Evolutionary conservation across 2,888 invertebrate species (phyloP), one percentile per base, ranked within the genome.

Genomic region (Cheilosia urbana): DNA sequence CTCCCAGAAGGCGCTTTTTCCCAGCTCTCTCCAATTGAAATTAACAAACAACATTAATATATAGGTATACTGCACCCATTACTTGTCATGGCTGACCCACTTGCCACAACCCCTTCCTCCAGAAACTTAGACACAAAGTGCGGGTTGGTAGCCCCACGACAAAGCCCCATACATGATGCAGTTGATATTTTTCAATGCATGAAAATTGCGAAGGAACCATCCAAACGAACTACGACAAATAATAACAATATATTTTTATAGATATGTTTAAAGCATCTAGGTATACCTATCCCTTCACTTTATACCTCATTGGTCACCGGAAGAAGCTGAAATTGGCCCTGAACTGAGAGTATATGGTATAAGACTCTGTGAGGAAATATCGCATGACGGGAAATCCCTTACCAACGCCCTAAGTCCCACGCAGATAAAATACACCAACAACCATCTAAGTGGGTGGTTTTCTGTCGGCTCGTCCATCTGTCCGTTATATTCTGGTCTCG

Each of bases 401-500:
- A 63, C 34, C 40, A 75, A 63, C 40, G 55, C 47, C 49, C 37
- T 21, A 19, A 34, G 7, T 17, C 42, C 24, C 15, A n/a, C 17
- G 69, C 24, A 51, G 19, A 3, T 49, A 30, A 49, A 63, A 51
- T 45, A 21, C 65, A 40, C 65, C n/a, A 55, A 55, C 30, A 21
- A n/a, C 42, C 19, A 53, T 6, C 13, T 58, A 27, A 24, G 24
- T 79, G 65, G 57, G 60, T 47, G 73, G 40, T 63, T 9, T 37
- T 71, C 27, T 24, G 17, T 40, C 13, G 34, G 42, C 69, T 80
- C 51, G 71, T 82, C 77, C 81, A 82, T 82, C 77, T 82, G 71
- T 49, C 77, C 27, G 82, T 66, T 82, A 77, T 82, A 82, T 77
- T 72, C 82, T 58, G 69, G 82, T 65, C 77, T 77, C 77, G 82